Conservation (phyloP, 64 coral and sea anemone species). For the Trachythela sp. region DNA sequence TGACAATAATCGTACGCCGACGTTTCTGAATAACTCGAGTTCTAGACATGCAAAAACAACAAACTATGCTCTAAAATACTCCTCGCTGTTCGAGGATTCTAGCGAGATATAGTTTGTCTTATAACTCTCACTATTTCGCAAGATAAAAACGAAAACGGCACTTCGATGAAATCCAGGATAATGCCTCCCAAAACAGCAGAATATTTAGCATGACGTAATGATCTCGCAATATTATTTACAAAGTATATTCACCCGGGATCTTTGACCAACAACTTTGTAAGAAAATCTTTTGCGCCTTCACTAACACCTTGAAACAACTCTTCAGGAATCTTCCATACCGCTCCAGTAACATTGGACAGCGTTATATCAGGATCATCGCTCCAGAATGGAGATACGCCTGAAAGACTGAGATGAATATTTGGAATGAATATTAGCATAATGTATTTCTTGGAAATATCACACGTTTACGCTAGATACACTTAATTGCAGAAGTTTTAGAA, state of each 20-base stretch:
- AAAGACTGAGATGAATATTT: slow-evolving; percentile 36
- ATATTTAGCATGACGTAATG: too few species aligned
- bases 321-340: slow-evolving; percentile 68
- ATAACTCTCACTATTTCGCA: too few species aligned
- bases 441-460: not conserved
- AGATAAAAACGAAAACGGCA: too few species aligned
- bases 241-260: slow-evolving; percentile 48
- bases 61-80: too few species aligned
- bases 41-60: too few species aligned
- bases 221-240: too few species aligned
- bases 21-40: too few species aligned
- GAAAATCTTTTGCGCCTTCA: slow-evolving; percentile 76
- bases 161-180: too few species aligned
- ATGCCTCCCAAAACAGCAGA: too few species aligned
- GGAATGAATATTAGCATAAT: not conserved
- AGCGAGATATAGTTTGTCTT: too few species aligned
- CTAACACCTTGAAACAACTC: slow-evolving; percentile 76
- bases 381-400: slow-evolving; percentile 79
- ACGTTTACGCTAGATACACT: not conserved
- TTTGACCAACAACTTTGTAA: slow-evolving; percentile 71
- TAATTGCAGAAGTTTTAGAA: not conserved
- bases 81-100: too few species aligned
- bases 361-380: slow-evolving; percentile 58
- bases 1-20: too few species aligned
- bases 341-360: slow-evolving; percentile 66